Evolutionary conservation across 2,797 vertebrate genomes (phyloP).

Genomic region (Coregonus suidteri): DNA sequence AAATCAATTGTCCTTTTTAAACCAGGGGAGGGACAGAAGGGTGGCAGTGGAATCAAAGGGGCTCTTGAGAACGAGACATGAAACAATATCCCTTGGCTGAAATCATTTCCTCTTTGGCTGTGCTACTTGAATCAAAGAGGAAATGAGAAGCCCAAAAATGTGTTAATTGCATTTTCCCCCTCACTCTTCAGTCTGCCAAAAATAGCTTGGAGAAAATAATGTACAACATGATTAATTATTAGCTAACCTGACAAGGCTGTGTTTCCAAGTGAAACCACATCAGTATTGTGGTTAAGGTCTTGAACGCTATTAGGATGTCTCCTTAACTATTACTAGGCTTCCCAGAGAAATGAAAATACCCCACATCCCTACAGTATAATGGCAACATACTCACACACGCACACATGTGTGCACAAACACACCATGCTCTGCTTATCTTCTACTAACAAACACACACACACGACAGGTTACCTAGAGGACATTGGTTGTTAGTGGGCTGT

Average conservation of each 20-base stretch:
- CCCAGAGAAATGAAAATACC: background rate
- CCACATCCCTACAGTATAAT: background rate
- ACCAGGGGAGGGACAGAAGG: background rate
- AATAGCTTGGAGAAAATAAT: constrained; percentile 6
- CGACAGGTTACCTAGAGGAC: background rate
- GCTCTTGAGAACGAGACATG: background rate
- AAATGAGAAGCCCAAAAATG: constrained; percentile 10
- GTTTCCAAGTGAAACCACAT: constrained; percentile 15
- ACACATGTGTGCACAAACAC: background rate
- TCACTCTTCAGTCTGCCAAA: background rate
- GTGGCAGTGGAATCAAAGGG: background rate
- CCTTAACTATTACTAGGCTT: background rate
- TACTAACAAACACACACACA: background rate
- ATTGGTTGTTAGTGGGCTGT: background rate
- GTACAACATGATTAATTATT: constrained; percentile 10
- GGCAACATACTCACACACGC: background rate
- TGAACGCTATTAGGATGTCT: constrained; percentile 2
- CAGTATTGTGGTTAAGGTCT: constrained; percentile 9
- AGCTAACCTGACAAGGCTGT: constrained; percentile 13
- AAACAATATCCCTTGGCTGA: background rate
- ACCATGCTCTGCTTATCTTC: background rate
- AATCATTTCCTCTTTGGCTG: background rate
- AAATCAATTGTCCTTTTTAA: background rate
- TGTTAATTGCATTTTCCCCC: constrained; percentile 15
- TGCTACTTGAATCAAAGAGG: constrained; percentile 3